phyloP scores from a whole-genome alignment of 2,113 vertebrate species.

The Sula dactylatra region DNA sequence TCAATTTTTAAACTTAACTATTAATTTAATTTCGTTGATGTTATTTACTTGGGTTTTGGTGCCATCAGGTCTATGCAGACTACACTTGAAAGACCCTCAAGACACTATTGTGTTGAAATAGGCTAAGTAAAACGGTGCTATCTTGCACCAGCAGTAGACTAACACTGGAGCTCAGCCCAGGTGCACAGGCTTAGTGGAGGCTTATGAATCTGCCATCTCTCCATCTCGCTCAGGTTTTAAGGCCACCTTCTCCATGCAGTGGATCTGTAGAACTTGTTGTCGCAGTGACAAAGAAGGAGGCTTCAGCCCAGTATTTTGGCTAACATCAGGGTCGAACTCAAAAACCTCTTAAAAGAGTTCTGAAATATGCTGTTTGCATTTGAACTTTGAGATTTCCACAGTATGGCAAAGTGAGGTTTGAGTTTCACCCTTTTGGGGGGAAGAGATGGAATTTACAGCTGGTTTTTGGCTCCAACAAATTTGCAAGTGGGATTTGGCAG shows the following conservation, averaged over 20 bases:
- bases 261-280: neutral
- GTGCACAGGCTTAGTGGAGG: neutral
- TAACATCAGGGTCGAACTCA: neutral
- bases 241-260: neutral
- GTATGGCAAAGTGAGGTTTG: neutral
- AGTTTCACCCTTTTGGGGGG: neutral
- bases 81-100: neutral
- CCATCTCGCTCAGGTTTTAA: neutral
- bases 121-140: neutral
- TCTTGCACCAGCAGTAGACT: neutral
- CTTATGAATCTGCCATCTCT: neutral
- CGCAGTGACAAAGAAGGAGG: neutral
- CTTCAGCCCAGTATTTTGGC: neutral
- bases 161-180: neutral
- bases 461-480: neutral
- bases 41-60: neutral
- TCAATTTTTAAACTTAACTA: neutral
- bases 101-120: neutral
- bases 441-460: neutral
- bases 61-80: neutral
- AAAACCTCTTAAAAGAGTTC: neutral
- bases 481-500: neutral
- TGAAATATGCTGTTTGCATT: neutral
- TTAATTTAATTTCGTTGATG: neutral
- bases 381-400: neutral